Evolutionary conservation across 2,797 vertebrate genomes (phyloP), one percentile per base, ranked within the genome.

Genomic region (Coregonus sp.): DNA sequence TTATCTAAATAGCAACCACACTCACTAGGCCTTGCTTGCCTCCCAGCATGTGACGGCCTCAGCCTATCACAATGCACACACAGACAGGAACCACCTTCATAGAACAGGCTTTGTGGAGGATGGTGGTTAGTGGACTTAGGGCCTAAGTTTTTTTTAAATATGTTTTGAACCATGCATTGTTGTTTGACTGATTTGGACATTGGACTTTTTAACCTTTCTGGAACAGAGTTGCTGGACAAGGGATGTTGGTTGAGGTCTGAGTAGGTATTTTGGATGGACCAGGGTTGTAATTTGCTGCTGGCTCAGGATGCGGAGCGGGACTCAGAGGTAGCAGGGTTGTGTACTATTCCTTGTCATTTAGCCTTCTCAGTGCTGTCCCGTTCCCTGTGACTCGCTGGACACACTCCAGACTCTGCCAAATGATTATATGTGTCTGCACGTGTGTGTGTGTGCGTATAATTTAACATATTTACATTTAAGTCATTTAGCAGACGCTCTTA

Each of bases 331-430:
- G n/a, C 59, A 61, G 7, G 20, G 20, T 61, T 68, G 70, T 89
- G 84, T 88, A 73, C 81, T 83, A 82, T 88, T 70, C 88, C 91
- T 89, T 90, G 91, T 93, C 90, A 92, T 94, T 94, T 92, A 75
- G 86, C 83, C 87, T 87, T 90, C 86, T 90, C 90, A 90, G 89
- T 91, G 92, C 90, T 87, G 90, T 86, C 91, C 56, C 20, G 4
- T 89, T 69, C 75, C 81, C 67, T 29, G 80, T 91, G 89, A 89
- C 81, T 66, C 68, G 78, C 82, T 84, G 84, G 85, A 84, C 67
- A 40, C 66, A 15, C 47, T 88, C 82, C 76, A 89, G 80, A 74
- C 68, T 80, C 77, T 14, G 20, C 15, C 66, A 37, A 72, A 14
- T 4, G 5, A 69, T n/a, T 37, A 52, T 69, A 25, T 74, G 50